A percentile compares a stretch with the other conserved stretches of the same genome.
Conservation (phyloP, 1,140 invertebrate genomes). For the Triops cancriformis region DNA sequence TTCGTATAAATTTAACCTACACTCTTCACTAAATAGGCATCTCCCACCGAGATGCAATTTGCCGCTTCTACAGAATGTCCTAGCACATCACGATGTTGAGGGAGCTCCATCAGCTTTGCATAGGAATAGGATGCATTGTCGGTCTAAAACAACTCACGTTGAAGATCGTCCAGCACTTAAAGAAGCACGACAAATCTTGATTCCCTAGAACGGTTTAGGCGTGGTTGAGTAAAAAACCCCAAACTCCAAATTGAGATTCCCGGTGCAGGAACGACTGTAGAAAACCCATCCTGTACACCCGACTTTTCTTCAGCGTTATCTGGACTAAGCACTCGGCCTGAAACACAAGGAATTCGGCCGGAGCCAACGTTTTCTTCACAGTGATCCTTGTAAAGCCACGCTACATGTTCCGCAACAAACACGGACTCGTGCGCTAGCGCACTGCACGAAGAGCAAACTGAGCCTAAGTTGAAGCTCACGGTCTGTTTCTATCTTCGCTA, state of each 20-base stretch:
- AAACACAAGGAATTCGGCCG: background rate
- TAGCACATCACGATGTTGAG: constrained; percentile 3
- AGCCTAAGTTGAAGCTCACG: background rate
- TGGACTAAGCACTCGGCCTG: background rate
- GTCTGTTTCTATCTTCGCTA: background rate
- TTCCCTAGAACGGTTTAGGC: too few species aligned
- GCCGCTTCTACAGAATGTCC: background rate
- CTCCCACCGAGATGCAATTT: background rate
- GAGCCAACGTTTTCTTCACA: background rate
- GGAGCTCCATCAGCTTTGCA: background rate
- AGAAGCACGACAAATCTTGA: background rate
- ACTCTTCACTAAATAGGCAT: background rate
- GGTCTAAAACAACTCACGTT: background rate
- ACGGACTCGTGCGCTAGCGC: background rate
- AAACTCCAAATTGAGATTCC: background rate
- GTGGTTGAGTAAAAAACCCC: too few species aligned
- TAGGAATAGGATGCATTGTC: constrained; percentile 1
- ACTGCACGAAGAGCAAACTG: background rate
- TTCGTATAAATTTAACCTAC: background rate
- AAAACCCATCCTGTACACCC: background rate
- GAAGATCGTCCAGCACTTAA: background rate
- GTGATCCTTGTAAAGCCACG: background rate
- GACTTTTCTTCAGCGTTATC: background rate
- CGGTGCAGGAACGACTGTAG: background rate
- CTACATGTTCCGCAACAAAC: background rate